A percentile compares a stretch with the other conserved stretches of the same genome.
Evolutionary conservation across 1,140 invertebrate genomes (phyloP).

Genomic region (Zophobas morio): DNA sequence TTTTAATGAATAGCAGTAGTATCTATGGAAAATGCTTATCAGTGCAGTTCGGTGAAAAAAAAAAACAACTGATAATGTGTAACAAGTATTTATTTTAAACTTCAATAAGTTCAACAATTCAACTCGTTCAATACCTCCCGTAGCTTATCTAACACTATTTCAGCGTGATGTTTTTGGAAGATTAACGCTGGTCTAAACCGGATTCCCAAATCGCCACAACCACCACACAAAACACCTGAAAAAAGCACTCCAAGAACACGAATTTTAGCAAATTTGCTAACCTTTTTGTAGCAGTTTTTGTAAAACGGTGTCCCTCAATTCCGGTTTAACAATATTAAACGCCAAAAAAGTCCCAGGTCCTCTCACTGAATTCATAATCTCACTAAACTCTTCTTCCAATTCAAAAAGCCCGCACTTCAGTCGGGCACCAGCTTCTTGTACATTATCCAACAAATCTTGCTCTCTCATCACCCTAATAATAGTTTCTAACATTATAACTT

Average conservation of each 20-base stretch:
- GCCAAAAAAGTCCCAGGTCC: conserved; percentile 95
- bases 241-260: conserved; percentile 69
- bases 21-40: too few species aligned
- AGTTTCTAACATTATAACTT: conserved; percentile 89
- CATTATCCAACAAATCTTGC: conserved; percentile 86
- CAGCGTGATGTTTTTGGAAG: conserved; percentile 89
- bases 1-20: too few species aligned
- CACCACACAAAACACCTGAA: conserved; percentile 88
- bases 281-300: conserved; percentile 81
- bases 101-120: conserved; percentile 56
- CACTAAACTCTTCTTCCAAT: conserved; percentile 82
- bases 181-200: conserved; percentile 92
- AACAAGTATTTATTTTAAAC: too few species aligned
- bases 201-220: conserved; percentile 85
- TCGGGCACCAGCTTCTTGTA: conserved; percentile 81
- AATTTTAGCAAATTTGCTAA: too few species aligned
- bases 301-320: conserved; percentile 85
- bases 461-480: conserved; percentile 89
- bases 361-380: conserved; percentile 83
- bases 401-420: conserved; percentile 81
- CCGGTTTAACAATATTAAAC: conserved; percentile 79
- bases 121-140: conserved; percentile 80
- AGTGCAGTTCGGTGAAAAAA: too few species aligned
- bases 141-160: conserved; percentile 91
- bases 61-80: too few species aligned